Conservation (phyloP, 2,888 invertebrate genomes). For the Papilio protenor region DNA sequence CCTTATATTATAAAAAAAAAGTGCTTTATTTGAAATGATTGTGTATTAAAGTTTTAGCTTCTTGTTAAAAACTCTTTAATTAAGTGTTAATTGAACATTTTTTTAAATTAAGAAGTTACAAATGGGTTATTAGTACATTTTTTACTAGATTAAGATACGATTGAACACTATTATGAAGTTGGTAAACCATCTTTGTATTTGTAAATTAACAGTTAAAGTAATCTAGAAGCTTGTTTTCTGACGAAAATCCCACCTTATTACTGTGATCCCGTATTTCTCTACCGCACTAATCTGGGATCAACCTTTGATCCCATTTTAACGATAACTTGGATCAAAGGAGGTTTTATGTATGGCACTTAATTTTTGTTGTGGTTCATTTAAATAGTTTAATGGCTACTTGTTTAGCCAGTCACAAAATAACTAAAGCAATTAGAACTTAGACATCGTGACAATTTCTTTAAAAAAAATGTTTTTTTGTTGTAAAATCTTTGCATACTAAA, state of each 20-base stretch:
- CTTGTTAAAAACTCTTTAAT: neutral
- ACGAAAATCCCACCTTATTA: constrained; percentile 41
- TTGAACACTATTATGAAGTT: neutral
- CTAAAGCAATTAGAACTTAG: neutral
- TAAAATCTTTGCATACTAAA: too few relatives aligned
- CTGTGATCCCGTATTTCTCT: constrained; percentile 37
- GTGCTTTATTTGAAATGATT: too few relatives aligned
- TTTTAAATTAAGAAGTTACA: neutral
- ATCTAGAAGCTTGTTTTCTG: constrained; percentile 33
- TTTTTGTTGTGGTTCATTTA: constrained; percentile 35
- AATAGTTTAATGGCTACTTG: constrained; percentile 9
- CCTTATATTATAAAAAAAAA: too few relatives aligned
- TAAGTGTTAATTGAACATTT: too few relatives aligned
- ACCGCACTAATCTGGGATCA: constrained; percentile 39
- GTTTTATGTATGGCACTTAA: constrained; percentile 21
- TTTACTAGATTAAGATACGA: neutral
- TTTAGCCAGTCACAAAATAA: neutral
- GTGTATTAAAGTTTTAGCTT: neutral
- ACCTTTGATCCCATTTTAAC: constrained; percentile 40
- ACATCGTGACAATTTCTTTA: neutral
- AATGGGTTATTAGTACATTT: neutral
- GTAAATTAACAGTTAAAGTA: constrained; percentile 34
- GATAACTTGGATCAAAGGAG: constrained; percentile 34
- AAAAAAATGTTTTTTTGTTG: too few relatives aligned
- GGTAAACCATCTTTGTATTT: neutral